A percentile compares a stretch with the other conserved stretches of the same genome.
These are phyloP conservation scores for Anoplophora glabripennis DNA, from an alignment of 1,140 invertebrate genomes.

Conservation along the genomic window DNA sequence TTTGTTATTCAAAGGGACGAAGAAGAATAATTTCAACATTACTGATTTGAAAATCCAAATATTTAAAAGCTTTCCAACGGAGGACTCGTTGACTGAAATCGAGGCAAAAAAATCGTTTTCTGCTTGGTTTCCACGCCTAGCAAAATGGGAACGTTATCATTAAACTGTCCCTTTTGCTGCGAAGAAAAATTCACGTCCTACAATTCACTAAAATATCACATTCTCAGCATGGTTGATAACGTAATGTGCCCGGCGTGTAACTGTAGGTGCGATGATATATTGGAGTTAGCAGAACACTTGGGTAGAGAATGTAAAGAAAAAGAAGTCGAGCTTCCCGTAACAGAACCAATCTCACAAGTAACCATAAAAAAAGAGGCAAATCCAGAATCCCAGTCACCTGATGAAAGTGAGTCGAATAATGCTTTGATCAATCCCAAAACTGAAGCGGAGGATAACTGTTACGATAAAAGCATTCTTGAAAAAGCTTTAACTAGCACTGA, in stretches of 20 bases:
- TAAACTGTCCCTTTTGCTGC: conserved; percentile 64
- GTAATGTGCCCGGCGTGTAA: conserved; percentile 60
- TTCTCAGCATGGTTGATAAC: conserved; percentile 58
- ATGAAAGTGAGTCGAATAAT: neutral
- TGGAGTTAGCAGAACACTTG: conserved; percentile 63
- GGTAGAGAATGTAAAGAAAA: conserved; percentile 62
- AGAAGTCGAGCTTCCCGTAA: no score
- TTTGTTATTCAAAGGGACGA: no score
- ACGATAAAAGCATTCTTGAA: conserved; percentile 2
- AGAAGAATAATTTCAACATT: no score
- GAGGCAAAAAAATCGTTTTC: no score
- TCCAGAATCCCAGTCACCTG: neutral
- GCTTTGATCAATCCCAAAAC: conserved; percentile 13
- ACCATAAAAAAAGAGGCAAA: conserved; percentile 7
- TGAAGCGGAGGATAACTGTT: conserved; percentile 29
- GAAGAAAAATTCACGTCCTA: conserved; percentile 58
- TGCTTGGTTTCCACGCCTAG: no score
- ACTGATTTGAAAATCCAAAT: no score
- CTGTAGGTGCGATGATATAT: conserved; percentile 59
- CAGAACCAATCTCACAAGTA: no score
- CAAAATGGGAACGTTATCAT: conserved; percentile 24
- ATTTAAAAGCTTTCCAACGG: no score
- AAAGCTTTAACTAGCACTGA: conserved; percentile 3
- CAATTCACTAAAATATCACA: conserved; percentile 58
- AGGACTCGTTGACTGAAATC: no score